Evolutionary conservation across 2,797 vertebrate genomes (phyloP).

Genomic region (Sandelia bainsii): DNA sequence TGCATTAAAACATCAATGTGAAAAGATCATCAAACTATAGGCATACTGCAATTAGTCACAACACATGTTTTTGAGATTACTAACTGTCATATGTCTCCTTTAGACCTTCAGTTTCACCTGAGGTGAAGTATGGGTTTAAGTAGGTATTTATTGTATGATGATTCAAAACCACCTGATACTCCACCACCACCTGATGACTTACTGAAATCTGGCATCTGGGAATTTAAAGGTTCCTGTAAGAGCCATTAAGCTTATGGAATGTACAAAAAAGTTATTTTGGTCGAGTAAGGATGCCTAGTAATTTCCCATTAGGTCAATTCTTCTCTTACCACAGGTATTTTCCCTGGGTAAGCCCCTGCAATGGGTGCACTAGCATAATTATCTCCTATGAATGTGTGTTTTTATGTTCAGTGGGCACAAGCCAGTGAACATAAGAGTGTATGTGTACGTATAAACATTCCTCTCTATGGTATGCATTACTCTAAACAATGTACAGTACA

Average conservation of each 20-base stretch:
- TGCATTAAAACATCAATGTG: conserved; percentile 3
- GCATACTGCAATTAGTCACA: not conserved
- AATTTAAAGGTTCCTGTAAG: conserved; percentile 61
- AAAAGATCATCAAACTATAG: not conserved
- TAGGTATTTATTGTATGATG: not conserved
- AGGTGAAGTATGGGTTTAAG: not conserved
- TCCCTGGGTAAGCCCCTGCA: conserved; percentile 65
- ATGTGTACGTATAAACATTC: not conserved
- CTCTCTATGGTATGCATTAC: not conserved
- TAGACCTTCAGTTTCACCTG: not conserved
- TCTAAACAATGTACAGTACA: conserved; percentile 3
- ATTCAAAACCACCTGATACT: conserved; percentile 38
- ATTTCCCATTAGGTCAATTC: conserved; percentile 75
- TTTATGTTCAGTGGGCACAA: not conserved
- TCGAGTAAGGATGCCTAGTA: conserved; percentile 56
- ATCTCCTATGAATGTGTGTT: conserved; percentile 9
- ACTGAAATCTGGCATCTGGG: conserved; percentile 43
- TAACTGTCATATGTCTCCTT: not conserved
- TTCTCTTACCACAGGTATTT: conserved; percentile 75
- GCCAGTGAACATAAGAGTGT: not conserved
- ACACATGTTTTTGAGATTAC: not conserved
- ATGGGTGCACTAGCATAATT: conserved; percentile 43
- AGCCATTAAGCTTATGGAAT: conserved; percentile 57
- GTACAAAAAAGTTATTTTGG: conserved; percentile 57
- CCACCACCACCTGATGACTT: not conserved